Conservation (phyloP, 2,888 invertebrate species). For the Pollenia labialis region DNA sequence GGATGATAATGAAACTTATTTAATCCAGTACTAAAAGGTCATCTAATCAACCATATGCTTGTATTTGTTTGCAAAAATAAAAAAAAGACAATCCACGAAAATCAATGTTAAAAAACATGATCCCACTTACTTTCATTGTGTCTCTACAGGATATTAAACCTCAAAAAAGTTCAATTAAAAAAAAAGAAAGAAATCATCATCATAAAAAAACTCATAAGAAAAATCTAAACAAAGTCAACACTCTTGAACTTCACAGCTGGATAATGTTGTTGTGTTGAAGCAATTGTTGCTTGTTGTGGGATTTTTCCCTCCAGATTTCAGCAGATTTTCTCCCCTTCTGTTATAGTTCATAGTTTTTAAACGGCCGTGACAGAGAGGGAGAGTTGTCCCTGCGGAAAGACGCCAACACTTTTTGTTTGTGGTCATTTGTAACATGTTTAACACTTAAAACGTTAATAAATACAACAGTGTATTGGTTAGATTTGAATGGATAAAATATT, state of each 20-base stretch:
- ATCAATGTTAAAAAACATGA: slow-evolving; percentile 24
- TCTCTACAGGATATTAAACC: slow-evolving; percentile 63
- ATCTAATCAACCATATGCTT: slow-evolving; percentile 68
- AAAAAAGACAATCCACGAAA: slow-evolving; percentile 1
- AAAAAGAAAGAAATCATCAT: slow-evolving; percentile 34
- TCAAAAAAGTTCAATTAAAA: slow-evolving; percentile 19
- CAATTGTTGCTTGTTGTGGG: slow-evolving; percentile 18
- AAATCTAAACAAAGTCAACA: slow-evolving; percentile 76
- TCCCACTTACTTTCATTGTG: slow-evolving; percentile 8
- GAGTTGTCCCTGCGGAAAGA: slow-evolving; percentile 66
- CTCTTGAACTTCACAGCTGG: slow-evolving; percentile 79
- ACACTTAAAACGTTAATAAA: slow-evolving; percentile 66
- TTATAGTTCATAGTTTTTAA: slow-evolving; percentile 14
- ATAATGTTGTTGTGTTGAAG: slow-evolving; percentile 61
- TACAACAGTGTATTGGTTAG: slow-evolving; percentile 23
- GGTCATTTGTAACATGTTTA: slow-evolving; percentile 70
- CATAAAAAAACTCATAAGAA: slow-evolving; percentile 69
- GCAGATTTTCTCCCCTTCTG: not conserved
- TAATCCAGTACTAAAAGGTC: slow-evolving; percentile 53
- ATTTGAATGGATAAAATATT: slow-evolving; percentile 4
- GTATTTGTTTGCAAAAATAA: slow-evolving; percentile 3
- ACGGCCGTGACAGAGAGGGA: slow-evolving; percentile 27
- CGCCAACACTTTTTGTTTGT: slow-evolving; percentile 64
- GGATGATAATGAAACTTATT: slow-evolving; percentile 52
- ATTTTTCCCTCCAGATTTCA: slow-evolving; percentile 15